A percentile compares a stretch with the other conserved stretches of the same genome.
These are phyloP conservation scores for Montipora capricornis DNA, from an alignment of 64 coral and sea anemone species.

Conservation along the genomic window DNA sequence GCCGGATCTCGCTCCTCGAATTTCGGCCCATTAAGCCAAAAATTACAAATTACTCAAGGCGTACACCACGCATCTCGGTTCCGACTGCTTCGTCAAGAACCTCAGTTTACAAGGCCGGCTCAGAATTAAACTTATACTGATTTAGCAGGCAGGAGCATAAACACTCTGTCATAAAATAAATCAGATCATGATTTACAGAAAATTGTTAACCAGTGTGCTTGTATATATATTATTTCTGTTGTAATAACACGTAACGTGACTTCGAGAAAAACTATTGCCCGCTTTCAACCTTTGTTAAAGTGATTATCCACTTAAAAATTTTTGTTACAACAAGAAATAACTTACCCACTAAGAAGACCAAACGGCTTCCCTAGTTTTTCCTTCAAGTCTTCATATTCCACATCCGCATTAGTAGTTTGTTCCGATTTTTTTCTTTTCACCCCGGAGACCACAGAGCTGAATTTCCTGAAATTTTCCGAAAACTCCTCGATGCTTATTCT, in stretches of 20 bases:
- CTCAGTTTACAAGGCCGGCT: background rate
- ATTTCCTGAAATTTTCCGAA: conserved; percentile 98
- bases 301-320: background rate
- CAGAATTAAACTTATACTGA: background rate
- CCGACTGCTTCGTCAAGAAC: background rate
- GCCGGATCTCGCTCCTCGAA: background rate
- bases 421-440: conserved; percentile 75
- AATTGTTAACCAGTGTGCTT: background rate
- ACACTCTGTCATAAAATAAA: background rate
- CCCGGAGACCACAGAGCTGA: conserved; percentile 88
- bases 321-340: background rate
- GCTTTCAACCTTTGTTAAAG: background rate
- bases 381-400: conserved; percentile 75
- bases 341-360: conserved; percentile 79
- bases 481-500: conserved; percentile 98
- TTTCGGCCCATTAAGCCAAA: background rate
- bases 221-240: conserved; percentile 24
- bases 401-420: conserved; percentile 47
- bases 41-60: background rate
- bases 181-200: background rate
- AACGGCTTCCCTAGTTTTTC: conserved; percentile 76
- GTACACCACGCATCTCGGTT: background rate
- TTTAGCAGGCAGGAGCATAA: background rate
- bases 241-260: conserved; percentile 23
- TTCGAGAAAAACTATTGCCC: background rate